phyloP scores from a whole-genome alignment of 1,140 invertebrate genomes.

The Sycophaga agraensis region DNA sequence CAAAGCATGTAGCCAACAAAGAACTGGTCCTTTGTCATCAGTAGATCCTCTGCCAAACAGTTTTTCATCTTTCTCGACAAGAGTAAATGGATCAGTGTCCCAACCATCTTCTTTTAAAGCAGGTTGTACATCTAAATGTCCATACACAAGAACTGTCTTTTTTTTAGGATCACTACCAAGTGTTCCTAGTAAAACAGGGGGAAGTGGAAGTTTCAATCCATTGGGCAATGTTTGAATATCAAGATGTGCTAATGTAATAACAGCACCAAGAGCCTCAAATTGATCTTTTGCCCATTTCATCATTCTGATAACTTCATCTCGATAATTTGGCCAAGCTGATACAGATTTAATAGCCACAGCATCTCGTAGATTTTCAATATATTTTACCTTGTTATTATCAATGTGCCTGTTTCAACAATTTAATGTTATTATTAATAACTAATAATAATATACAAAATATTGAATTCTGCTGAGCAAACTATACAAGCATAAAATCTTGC shows the following conservation, averaged over 20 bases:
- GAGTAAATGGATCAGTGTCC: constrained; percentile 91
- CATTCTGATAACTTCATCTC: constrained; percentile 75
- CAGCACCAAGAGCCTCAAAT: constrained; percentile 75
- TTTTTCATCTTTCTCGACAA: constrained; percentile 87
- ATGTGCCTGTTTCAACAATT: constrained; percentile 65
- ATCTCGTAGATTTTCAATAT: constrained; percentile 78
- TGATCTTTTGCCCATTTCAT: constrained; percentile 77
- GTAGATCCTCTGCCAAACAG: constrained; percentile 89
- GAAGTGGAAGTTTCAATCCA: constrained; percentile 74
- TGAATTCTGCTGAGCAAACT: no score
- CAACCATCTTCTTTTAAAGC: constrained; percentile 90
- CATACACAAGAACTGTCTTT: constrained; percentile 93
- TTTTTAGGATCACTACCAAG: constrained; percentile 84
- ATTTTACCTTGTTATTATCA: constrained; percentile 74
- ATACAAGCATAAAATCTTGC: no score
- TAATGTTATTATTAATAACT: neutral
- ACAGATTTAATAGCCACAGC: constrained; percentile 94
- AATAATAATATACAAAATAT: no score
- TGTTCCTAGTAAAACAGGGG: constrained; percentile 83
- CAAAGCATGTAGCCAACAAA: constrained; percentile 94
- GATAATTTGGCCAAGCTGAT: constrained; percentile 83
- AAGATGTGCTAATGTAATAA: constrained; percentile 76
- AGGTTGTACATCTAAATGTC: constrained; percentile 97
- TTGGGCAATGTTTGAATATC: constrained; percentile 77
- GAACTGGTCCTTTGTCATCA: constrained; percentile 91